Evolutionary conservation across 2,113 vertebrate genomes (phyloP), one percentile per base, ranked within the genome.

Genomic region (Brienomyrus brachyistius): DNA sequence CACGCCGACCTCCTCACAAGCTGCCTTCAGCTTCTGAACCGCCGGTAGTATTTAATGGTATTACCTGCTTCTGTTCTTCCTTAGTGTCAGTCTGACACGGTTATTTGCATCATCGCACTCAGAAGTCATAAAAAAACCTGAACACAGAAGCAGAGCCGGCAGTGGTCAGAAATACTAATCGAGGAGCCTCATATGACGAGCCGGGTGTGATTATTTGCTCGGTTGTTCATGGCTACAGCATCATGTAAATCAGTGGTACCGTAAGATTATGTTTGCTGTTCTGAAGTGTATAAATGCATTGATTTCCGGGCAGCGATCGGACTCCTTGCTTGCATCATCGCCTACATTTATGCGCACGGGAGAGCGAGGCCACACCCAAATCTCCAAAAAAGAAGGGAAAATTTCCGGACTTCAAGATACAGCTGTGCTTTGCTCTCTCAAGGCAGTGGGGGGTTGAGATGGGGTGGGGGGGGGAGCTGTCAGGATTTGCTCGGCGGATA

Each of bases 11-110:
- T 82, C 7, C 62, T 83, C 45, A 85, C 43, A 40, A 10, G 82
- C 47, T 52, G 31, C 5, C 74, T 70, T 52, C 50, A 9, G 62
- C 50, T 74, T 51, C 35, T 51, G 31, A n/a, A n/a, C 91, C 17
- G 91, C 92, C 90, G 92, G 93, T 94, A 94, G 93, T 94, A 94
- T 94, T 94, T 93, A 94, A 95, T 94, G 94, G 92, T 89, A 92
- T 93, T 94, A 91, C n/a, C 17, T 2, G 40, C 82, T 48, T n/a
- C 13, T 48, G 45, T 48, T 84, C 74, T 17, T 15, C 13, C 31
- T 40, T 80, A 70, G 62, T 80, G 11, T 74, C 66, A 43, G 15
- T 2, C 74, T 43, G 74, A 19, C 35, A 7, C 4, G 4, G 4
- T 19, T 8, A 0, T 80, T 21, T 80, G 15, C 35, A 80, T 80